phyloP scores from a whole-genome alignment of 2,888 invertebrate species.

The Andrena dorsata region DNA sequence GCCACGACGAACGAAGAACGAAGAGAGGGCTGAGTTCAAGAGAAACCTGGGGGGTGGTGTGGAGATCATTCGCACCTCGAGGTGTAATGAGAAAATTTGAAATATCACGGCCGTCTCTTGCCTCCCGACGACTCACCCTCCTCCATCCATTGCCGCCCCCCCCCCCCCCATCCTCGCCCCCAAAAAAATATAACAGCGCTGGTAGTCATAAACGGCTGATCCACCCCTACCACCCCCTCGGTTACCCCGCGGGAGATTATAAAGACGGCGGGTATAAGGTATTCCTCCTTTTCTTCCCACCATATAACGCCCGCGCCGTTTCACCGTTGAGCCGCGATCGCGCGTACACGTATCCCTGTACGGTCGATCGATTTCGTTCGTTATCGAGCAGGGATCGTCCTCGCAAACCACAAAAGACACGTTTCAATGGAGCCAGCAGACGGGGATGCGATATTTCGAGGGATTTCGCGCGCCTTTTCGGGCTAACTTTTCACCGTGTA shows the following conservation, averaged over 20 bases:
- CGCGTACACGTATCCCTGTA: slow-evolving; percentile 6
- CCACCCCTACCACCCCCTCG: slow-evolving; percentile 68
- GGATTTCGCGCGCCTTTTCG: no score
- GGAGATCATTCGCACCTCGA: slow-evolving; percentile 84
- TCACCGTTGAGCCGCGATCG: slow-evolving; percentile 72
- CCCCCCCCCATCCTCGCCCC: not conserved
- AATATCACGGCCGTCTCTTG: slow-evolving; percentile 82
- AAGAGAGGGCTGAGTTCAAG: slow-evolving; percentile 45
- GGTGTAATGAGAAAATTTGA: slow-evolving; percentile 85
- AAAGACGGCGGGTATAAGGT: slow-evolving; percentile 76
- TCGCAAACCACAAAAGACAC: no score
- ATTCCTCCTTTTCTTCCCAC: slow-evolving; percentile 60
- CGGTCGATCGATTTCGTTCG: slow-evolving; percentile 6
- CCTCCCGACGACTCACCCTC: slow-evolving; percentile 23
- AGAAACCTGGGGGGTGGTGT: slow-evolving; percentile 45
- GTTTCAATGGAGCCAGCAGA: no score
- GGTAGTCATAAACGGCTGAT: slow-evolving; percentile 82
- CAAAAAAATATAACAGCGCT: slow-evolving; percentile 77
- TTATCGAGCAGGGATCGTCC: not conserved
- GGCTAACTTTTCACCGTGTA: no score
- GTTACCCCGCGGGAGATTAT: slow-evolving; percentile 75
- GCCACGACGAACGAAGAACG: slow-evolving; percentile 36
- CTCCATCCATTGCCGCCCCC: not conserved
- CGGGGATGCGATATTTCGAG: no score
- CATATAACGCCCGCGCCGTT: slow-evolving; percentile 54